phyloP scores from a whole-genome alignment of 1,140 invertebrate species.

The Drosophila punjabiensis region DNA sequence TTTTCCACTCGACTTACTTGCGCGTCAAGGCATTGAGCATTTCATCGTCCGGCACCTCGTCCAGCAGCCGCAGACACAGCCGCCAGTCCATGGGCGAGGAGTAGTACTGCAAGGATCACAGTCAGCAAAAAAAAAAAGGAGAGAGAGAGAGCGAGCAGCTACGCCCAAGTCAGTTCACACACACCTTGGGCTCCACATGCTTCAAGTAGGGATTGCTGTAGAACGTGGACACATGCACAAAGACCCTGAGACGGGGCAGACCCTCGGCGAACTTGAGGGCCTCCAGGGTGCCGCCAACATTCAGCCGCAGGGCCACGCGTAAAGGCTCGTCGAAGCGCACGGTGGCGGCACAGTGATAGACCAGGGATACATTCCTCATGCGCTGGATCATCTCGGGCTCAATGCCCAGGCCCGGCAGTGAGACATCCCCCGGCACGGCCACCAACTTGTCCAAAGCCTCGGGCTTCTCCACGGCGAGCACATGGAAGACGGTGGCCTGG shows the following conservation, averaged over 20 bases:
- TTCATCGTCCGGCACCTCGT: slow-evolving; percentile 53
- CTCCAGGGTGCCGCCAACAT: slow-evolving; percentile 89
- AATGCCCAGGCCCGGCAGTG: slow-evolving; percentile 56
- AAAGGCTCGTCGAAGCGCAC: slow-evolving; percentile 92
- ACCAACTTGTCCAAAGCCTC: slow-evolving; percentile 74
- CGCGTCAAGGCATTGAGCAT: slow-evolving; percentile 64
- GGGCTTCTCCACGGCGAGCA: slow-evolving; percentile 44
- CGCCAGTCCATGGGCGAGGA: slow-evolving; percentile 80
- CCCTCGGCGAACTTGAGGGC: slow-evolving; percentile 88
- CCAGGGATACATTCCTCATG: slow-evolving; percentile 90
- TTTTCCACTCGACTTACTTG: slow-evolving; percentile 50
- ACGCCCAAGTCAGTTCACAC: slow-evolving; percentile 86
- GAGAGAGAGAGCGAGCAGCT: background rate
- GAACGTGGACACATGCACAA: slow-evolving; percentile 90
- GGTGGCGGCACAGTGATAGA: slow-evolving; percentile 97
- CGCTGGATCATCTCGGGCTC: slow-evolving; percentile 23
- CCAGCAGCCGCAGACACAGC: slow-evolving; percentile 60
- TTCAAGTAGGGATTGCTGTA: slow-evolving; percentile 92
- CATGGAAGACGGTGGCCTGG: slow-evolving; percentile 87
- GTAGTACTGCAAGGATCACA: slow-evolving; percentile 51
- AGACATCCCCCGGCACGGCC: slow-evolving; percentile 84
- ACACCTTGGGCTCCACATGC: slow-evolving; percentile 90
- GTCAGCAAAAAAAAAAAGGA: background rate
- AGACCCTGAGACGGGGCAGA: slow-evolving; percentile 89
- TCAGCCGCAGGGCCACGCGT: slow-evolving; percentile 88